Evolutionary conservation across 2,113 vertebrate genomes (phyloP).

Genomic region (Azemiops feae): DNA sequence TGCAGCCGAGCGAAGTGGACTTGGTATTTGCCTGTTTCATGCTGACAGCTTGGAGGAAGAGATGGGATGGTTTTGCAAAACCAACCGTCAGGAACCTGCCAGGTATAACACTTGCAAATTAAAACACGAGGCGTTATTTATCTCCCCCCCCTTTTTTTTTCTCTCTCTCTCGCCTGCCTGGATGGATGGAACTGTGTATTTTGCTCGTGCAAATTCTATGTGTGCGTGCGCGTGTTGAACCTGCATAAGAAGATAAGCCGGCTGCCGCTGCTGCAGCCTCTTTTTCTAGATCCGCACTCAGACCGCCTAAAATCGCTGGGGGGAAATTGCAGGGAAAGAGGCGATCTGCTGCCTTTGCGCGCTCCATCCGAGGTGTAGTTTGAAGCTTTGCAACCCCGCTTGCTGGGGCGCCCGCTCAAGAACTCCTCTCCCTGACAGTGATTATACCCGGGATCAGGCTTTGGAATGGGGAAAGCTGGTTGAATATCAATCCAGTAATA

Average conservation of each 20-base stretch:
- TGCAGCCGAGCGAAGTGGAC: background rate
- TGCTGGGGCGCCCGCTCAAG: background rate
- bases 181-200: background rate
- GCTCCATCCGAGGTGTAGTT: background rate
- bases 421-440: background rate
- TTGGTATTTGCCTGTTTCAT: background rate
- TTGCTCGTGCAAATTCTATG: background rate
- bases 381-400: background rate
- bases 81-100: background rate
- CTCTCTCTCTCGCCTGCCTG: background rate
- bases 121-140: background rate
- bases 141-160: too few relatives aligned
- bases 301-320: background rate
- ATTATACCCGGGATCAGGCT: background rate
- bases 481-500: background rate
- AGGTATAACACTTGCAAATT: background rate
- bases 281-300: background rate
- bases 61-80: background rate
- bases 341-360: background rate
- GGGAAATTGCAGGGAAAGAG: background rate
- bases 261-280: conserved; percentile 18
- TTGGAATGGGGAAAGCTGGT: background rate
- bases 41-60: background rate
- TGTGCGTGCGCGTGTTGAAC: conserved; percentile 15
- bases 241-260: conserved; percentile 5